Base-by-base conservation (phyloP, 2,888 invertebrate genomes). In the Meiosimyza decipiens region DNA sequence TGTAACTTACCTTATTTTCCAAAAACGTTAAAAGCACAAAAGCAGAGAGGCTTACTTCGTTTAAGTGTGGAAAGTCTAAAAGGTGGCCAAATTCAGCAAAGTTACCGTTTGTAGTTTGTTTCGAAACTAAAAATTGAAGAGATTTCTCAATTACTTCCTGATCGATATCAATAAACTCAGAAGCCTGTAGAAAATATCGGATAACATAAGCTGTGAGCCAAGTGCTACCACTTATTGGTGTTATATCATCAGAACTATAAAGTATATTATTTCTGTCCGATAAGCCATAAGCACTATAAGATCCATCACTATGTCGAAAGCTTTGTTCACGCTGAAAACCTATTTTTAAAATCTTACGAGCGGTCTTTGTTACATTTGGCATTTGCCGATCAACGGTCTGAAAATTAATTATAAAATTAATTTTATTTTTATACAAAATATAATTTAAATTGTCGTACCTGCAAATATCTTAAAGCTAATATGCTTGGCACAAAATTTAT, bases 241-340 rank as follows among this genome's bases (percentile, higher is more conserved):
- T 9, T 40, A 9, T 40, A 1, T 9, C 40, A 40, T 40, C 40
- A 7, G 40, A 40, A 6, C 7, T 7, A 40, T 40, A 40, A 7
- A 1, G 7, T 40, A 6, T 40, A 1, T 1, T 4, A 6, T 6
- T 40, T 9, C 6, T 40, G 9, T 40, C 40, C 40, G 40, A 9
- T 6, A 1, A 0, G 1, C 40, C 40, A 40, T 40, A 94, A 0
- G 94, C 93, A 51, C 94, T 93, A 86, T 93, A 94, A 0, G 94
- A 94, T 0, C 94, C 94, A 66, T 92, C 91, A 0, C 88, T 86
- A 79, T 93, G 93, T 63, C 90, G 88, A 83, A 93, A 94, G 73
- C 90, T 91, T 72, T 94, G 86, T 80, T 94, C 92, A 7, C 92
- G 89, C 79, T 93, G 93, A 80, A 93, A 94, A 5, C 94, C 94